phyloP scores from a whole-genome alignment of 2,113 vertebrate species.

The Willisornis vidua region DNA sequence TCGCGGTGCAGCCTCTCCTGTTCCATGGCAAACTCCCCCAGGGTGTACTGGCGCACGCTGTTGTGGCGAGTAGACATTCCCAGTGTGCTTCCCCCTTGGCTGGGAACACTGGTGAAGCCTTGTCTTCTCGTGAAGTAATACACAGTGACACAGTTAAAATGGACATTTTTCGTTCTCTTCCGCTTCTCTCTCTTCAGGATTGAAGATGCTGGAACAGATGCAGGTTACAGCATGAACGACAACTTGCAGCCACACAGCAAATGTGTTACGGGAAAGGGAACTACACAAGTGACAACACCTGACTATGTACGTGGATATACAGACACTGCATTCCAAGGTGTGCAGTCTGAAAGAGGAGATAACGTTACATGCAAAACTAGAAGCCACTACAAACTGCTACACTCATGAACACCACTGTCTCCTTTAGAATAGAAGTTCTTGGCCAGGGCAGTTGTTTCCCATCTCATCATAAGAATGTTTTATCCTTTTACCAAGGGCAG shows the following conservation, averaged over 20 bases:
- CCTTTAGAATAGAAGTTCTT: not conserved
- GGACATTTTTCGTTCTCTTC: slow-evolving; percentile 91
- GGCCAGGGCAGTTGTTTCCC: not conserved
- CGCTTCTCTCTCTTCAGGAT: slow-evolving; percentile 96
- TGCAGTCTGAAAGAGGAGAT: not conserved
- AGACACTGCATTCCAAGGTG: not conserved
- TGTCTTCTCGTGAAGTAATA: slow-evolving; percentile 97
- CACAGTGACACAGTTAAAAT: slow-evolving; percentile 97
- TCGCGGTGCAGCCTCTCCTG: slow-evolving; percentile 94
- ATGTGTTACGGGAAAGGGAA: not conserved
- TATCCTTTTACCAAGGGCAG: not conserved
- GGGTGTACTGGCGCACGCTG: slow-evolving; percentile 91
- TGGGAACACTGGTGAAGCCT: slow-evolving; percentile 98
- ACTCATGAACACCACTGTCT: not conserved
- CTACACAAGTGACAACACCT: not conserved
- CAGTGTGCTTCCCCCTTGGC: slow-evolving; percentile 96
- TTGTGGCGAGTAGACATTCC: slow-evolving; percentile 97
- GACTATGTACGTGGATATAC: not conserved
- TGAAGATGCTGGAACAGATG: slow-evolving; percentile 84
- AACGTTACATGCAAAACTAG: not conserved
- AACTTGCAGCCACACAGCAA: not conserved
- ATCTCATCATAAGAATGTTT: not conserved
- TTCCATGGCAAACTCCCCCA: slow-evolving; percentile 94
- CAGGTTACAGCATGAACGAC: not conserved
- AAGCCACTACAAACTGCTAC: not conserved